phyloP scores from a whole-genome alignment of 2,888 invertebrate species.

The Myathropa florea region DNA sequence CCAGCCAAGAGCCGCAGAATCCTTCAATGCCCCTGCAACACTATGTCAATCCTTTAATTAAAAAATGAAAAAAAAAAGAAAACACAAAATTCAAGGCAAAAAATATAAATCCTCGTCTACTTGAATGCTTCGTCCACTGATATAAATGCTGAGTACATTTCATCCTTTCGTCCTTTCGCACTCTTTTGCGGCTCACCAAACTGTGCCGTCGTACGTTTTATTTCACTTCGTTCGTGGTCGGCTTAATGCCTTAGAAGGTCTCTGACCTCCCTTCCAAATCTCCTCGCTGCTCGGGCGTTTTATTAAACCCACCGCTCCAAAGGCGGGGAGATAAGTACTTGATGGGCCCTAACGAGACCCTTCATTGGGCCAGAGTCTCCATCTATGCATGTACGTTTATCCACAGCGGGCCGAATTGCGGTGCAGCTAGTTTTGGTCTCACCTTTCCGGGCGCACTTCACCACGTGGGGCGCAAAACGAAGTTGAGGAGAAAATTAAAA shows the following conservation, averaged over 20 bases:
- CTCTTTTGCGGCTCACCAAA: background rate
- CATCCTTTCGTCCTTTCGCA: slow-evolving; percentile 17
- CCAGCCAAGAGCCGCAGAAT: slow-evolving; percentile 5
- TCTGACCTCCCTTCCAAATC: slow-evolving; percentile 17
- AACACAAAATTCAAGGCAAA: background rate
- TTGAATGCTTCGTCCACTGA: slow-evolving; percentile 36
- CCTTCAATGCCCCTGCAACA: background rate
- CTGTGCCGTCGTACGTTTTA: background rate
- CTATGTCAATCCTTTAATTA: slow-evolving; percentile 60
- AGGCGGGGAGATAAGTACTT: slow-evolving; percentile 10
- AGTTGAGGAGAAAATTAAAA: background rate
- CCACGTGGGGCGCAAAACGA: background rate
- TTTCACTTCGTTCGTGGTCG: background rate
- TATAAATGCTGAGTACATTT: slow-evolving; percentile 29
- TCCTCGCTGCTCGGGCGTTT: slow-evolving; percentile 19
- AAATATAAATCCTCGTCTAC: slow-evolving; percentile 6
- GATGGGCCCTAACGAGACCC: background rate
- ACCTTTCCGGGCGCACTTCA: background rate
- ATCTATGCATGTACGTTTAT: background rate
- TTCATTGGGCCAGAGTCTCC: background rate
- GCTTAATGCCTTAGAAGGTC: slow-evolving; percentile 13
- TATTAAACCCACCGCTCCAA: slow-evolving; percentile 33
- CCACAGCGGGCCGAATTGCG: slow-evolving; percentile 8
- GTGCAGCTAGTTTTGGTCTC: background rate
- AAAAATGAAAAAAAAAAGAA: slow-evolving; percentile 26